Evolutionary conservation across 2,888 invertebrate genomes (phyloP).

Genomic region (Acleris literana): DNA sequence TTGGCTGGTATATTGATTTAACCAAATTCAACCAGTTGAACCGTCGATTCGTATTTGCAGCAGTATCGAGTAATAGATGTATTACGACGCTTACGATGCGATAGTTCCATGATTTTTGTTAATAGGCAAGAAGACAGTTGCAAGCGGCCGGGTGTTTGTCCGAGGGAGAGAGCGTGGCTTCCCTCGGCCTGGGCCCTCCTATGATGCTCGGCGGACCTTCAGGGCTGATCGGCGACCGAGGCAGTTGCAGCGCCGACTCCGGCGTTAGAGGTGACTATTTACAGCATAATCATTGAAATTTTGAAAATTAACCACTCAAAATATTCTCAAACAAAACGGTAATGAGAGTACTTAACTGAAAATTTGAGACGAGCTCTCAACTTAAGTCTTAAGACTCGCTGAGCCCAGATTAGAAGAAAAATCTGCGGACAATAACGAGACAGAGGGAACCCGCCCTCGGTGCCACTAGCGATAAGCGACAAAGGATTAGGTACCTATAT

Average conservation of each 20-base stretch:
- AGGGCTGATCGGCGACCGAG: slow-evolving; percentile 86
- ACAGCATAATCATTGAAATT: not conserved
- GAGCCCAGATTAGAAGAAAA: slow-evolving; percentile 33
- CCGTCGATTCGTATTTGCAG: too few species aligned
- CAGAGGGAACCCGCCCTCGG: slow-evolving; percentile 27
- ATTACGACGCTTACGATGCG: not conserved
- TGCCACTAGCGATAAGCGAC: slow-evolving; percentile 27
- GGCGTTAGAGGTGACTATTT: slow-evolving; percentile 86
- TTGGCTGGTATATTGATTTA: too few species aligned
- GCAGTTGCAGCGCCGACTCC: slow-evolving; percentile 94
- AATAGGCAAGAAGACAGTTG: slow-evolving; percentile 88
- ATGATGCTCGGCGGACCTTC: slow-evolving; percentile 83
- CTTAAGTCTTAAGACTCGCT: slow-evolving; percentile 34
- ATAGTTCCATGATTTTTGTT: slow-evolving; percentile 21
- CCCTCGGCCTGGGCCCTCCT: slow-evolving; percentile 87
- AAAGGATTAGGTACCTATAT: slow-evolving; percentile 31
- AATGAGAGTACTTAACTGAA: slow-evolving; percentile 17
- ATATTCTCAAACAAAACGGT: slow-evolving; percentile 23
- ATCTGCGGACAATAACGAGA: slow-evolving; percentile 33
- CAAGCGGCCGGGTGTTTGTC: slow-evolving; percentile 91
- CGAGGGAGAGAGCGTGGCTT: slow-evolving; percentile 92
- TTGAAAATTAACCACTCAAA: not conserved
- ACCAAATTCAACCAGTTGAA: too few species aligned
- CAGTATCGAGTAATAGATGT: too few species aligned
- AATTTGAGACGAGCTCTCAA: slow-evolving; percentile 27